A percentile compares a stretch with the other conserved stretches of the same genome.
Conservation (phyloP, 2,888 invertebrate genomes). For the Drosophila demipolita region DNA sequence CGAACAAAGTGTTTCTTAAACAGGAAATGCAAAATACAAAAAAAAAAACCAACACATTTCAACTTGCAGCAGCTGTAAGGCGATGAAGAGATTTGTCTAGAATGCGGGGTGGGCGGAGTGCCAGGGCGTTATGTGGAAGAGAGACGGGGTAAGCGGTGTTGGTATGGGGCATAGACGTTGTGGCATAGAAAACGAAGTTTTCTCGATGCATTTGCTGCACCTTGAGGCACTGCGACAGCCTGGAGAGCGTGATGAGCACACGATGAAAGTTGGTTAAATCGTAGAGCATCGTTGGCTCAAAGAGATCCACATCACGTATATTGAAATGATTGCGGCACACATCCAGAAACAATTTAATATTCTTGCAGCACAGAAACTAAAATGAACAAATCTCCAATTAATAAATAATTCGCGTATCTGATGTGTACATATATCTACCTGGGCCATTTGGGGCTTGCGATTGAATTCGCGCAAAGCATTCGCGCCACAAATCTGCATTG, state of each 20-base stretch:
- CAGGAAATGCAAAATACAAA: constrained; percentile 65
- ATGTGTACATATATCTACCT: constrained; percentile 87
- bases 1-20: constrained; percentile 12
- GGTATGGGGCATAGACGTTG: not conserved
- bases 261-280: constrained; percentile 97
- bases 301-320: constrained; percentile 93
- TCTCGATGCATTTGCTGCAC: constrained; percentile 86
- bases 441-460: constrained; percentile 98
- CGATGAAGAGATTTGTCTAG: not conserved
- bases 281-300: constrained; percentile 97
- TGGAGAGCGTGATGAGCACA: constrained; percentile 95
- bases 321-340: constrained; percentile 94
- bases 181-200: constrained; percentile 66
- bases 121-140: not conserved
- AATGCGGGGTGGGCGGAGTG: not conserved
- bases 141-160: not conserved
- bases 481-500: constrained; percentile 92
- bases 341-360: constrained; percentile 96
- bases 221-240: constrained; percentile 92
- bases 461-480: constrained; percentile 96
- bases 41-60: constrained; percentile 16
- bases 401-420: not conserved
- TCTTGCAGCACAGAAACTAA: constrained; percentile 97
- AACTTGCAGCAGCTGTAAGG: constrained; percentile 16
- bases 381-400: constrained; percentile 74